Base-by-base conservation (phyloP, 2,888 invertebrate genomes). In the Polylopha cassiicola region DNA sequence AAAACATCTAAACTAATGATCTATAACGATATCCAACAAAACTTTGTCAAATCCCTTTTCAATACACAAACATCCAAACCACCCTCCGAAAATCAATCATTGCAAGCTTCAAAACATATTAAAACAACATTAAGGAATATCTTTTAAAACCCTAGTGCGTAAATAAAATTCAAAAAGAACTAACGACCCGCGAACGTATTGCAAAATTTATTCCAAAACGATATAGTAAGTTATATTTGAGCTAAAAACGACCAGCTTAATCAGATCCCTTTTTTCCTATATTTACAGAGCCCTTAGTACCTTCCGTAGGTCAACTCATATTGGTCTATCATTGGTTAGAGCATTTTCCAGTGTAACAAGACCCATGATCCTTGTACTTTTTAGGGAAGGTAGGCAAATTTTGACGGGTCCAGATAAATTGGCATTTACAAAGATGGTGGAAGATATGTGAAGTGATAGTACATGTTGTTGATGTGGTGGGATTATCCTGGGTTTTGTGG, bases 161-260 rank as follows among this genome's bases (percentile, higher is more conserved):
- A 67, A 65, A 68, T 59, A 65, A 57, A 47, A 51, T 67, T 65
- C 73, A 70, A 74, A 71, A 56, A 69, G 73, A 78, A 80, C 74
- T 77, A 82, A 82, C 80, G 80, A 73, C 53, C 67, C 71, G 60
- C 69, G 65, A 63, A 63, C 54, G 74, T 78, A 81, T 84, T 79
- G 82, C n/a, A 79, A 84, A 81, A 84, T 84, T 82, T 84, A 84
- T 84, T 79, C 80, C 73, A 71, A 79, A 74, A 69, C 66, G 68
- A 73, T 72, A 75, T 76, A 73, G 80, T 80, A 73, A 79, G 67
- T 76, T 80, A 81, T 72, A 72, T 61, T 69, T 70, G 65, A 68
- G 64, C 68, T 61, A 63, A 53, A 58, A 37, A 39, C 50, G 29
- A 52, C 77, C 76, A 69, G 11, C 48, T 41, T 57, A 57, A 15